phyloP scores from a whole-genome alignment of 92 coral and sea anemone species.

The Heteractis magnifica region DNA sequence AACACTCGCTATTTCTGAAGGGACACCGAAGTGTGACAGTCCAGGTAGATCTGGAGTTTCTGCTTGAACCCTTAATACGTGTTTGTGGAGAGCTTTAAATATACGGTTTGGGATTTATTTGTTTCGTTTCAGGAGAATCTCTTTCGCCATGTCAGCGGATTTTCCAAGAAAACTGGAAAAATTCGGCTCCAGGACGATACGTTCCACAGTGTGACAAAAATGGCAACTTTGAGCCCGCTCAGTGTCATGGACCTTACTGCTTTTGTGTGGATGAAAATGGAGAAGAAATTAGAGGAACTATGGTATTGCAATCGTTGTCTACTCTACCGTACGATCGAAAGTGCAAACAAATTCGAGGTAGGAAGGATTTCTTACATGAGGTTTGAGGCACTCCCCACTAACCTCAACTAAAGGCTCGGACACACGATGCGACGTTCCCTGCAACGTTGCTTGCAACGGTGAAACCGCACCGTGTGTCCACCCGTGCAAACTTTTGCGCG shows the following conservation, averaged over 20 bases:
- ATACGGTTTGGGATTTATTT: too few relatives aligned
- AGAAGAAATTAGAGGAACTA: constrained; percentile 46
- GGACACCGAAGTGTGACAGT: constrained; percentile 58
- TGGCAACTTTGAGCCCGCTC: constrained; percentile 62
- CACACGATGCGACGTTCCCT: not conserved
- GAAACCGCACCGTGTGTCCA: too few relatives aligned
- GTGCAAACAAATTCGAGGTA: constrained; percentile 50
- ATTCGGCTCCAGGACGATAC: constrained; percentile 61
- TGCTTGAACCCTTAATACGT: too few relatives aligned
- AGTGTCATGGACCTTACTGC: constrained; percentile 71
- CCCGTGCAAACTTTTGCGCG: too few relatives aligned
- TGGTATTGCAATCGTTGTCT: constrained; percentile 25
- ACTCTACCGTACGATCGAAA: not conserved
- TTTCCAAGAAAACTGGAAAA: constrained; percentile 66
- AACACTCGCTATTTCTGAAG: constrained; percentile 47
- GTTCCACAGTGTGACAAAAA: constrained; percentile 69
- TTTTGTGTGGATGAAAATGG: constrained; percentile 64
- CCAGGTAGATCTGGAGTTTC: constrained; percentile 40
- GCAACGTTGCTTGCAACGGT: not conserved
- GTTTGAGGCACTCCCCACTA: not conserved
- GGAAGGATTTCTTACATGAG: not conserved
- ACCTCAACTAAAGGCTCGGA: too few relatives aligned
- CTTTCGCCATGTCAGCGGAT: constrained; percentile 67
- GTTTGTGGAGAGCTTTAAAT: too few relatives aligned
- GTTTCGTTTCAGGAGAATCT: constrained; percentile 36